Evolutionary conservation across 2,797 vertebrate species (phyloP).

Genomic region (Myotis daubentonii): DNA sequence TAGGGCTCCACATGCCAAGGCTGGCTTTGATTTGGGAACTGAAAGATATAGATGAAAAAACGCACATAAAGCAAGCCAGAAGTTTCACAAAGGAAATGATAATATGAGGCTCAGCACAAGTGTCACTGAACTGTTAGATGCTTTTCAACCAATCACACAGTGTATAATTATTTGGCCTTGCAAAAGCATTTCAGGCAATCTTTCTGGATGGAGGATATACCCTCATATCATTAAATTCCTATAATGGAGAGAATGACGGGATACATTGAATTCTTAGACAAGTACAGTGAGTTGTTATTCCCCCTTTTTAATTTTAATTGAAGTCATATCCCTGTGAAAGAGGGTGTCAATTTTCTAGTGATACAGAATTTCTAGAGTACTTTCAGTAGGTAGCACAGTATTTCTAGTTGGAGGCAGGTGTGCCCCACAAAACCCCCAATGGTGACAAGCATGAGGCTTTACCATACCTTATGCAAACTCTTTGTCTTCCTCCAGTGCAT

Average conservation of each 20-base stretch:
- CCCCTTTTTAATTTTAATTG: neutral
- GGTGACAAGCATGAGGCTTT: neutral
- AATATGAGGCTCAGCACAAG: neutral
- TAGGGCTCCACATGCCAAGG: neutral
- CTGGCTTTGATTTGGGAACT: slow-evolving; percentile 37
- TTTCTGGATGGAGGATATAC: neutral
- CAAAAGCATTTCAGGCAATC: slow-evolving; percentile 15
- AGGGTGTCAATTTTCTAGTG: neutral
- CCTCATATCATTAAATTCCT: neutral
- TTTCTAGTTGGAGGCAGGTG: neutral
- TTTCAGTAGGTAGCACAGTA: neutral
- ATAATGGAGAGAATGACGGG: neutral
- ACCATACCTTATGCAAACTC: neutral
- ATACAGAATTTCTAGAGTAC: neutral
- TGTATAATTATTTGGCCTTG: slow-evolving; percentile 3
- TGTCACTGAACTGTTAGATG: neutral
- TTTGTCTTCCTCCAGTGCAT: neutral
- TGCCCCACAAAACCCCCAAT: neutral
- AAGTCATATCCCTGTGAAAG: neutral
- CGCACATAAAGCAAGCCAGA: neutral
- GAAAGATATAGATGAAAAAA: slow-evolving; percentile 1
- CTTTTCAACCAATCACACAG: slow-evolving; percentile 47
- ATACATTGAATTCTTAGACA: neutral
- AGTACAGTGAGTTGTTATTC: neutral
- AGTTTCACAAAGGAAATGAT: slow-evolving; percentile 59